Conservation (phyloP, 2,888 invertebrate genomes). For the Ennomos erosarius region DNA sequence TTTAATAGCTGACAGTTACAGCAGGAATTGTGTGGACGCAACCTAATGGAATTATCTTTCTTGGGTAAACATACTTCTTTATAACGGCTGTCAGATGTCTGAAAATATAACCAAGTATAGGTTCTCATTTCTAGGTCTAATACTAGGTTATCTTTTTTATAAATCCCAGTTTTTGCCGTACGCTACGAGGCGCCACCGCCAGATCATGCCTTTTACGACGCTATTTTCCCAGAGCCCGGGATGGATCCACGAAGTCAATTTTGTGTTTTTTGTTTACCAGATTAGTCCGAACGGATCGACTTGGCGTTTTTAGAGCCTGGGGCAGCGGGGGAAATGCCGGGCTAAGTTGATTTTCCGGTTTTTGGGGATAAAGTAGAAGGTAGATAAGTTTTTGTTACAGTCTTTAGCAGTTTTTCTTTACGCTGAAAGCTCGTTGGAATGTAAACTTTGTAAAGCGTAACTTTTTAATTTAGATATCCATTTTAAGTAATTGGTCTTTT, state of each 20-base stretch:
- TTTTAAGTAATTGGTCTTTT: no score
- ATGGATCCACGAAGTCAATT: constrained; percentile 12
- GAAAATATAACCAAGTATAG: no score
- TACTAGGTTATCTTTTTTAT: no score
- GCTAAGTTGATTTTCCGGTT: constrained; percentile 18
- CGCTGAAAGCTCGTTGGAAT: not conserved
- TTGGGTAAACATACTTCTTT: no score
- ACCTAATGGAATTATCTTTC: no score
- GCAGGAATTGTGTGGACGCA: no score
- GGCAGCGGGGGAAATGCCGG: constrained; percentile 13
- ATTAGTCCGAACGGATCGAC: constrained; percentile 36
- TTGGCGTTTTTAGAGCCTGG: constrained; percentile 17
- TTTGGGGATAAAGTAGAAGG: constrained; percentile 1
- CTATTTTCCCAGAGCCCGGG: constrained; percentile 1
- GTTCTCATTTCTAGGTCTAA: no score
- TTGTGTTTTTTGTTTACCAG: constrained; percentile 38
- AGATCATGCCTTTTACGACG: constrained; percentile 13
- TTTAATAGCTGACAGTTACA: no score
- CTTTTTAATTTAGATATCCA: no score
- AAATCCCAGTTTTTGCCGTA: not conserved
- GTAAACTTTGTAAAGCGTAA: no score
- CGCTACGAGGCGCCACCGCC: not conserved
- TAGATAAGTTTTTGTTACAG: constrained; percentile 8
- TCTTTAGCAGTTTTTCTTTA: not conserved
- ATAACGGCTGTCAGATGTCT: no score